Evolutionary conservation across 2,888 invertebrate genomes (phyloP), one percentile per base, ranked within the genome.

Genomic region (Caenorhabditis parvicauda): DNA sequence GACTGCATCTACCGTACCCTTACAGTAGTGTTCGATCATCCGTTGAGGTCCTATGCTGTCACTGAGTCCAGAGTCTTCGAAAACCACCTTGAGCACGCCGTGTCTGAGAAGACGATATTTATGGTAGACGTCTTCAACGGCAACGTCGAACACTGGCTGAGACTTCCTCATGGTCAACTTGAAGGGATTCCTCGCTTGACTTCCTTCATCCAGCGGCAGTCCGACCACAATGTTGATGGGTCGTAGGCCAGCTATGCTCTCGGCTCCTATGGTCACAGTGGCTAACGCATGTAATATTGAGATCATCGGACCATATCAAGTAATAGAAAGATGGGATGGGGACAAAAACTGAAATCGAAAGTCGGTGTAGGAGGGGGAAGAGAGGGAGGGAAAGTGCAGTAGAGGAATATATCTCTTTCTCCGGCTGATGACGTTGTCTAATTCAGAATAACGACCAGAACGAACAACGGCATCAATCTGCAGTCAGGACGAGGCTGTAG

Each of bases 1-100:
- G 76, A 91, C 89, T 6, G 88, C 90, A 84, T 91, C 90, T 86
- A 87, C 79, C 83, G 71, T 70, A 25, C 57, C 43, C 42, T 65
- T 57, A 43, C 76, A 77, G 55, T 80, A 79, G 39, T 69, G 73
- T 25, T 79, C 71, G 46, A 79, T 71, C 55, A 79, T 65, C 35
- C 67, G 61, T 52, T 80, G 77, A 12, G 78, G 78, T 1, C 76
- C 79, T 44, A 75, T 50, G 7, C 78, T 71, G 54, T 79, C 79
- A 28, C 69, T 68, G 2, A 77, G 57, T 19, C 60, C 60, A 6
- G 79, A 75, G 61, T 79, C 74, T 44, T 68, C 76, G 49, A 72
- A 79, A 12, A 66, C 58, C 44, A 78, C 61, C 19, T 57, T 27
- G 21, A 76, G 56, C 0, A 67, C 61, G 1, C 65, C 61, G 17